Evolutionary conservation across 2,888 invertebrate genomes (phyloP), one percentile per base, ranked within the genome.

Genomic region (Melieria omissa): DNA sequence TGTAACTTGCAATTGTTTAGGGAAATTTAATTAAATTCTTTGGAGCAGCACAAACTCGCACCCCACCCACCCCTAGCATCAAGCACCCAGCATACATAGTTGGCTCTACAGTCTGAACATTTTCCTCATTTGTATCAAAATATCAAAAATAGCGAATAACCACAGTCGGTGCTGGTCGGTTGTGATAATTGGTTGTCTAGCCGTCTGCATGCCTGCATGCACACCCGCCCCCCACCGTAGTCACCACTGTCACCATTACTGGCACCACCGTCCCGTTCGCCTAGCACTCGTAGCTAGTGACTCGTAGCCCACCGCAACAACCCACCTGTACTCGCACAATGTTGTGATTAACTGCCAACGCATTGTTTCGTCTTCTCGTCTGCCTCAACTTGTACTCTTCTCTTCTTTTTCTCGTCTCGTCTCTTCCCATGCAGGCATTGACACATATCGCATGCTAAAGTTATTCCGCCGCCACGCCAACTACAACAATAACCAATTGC

Each of bases 401-500:
- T 29, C 29, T 29, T 29, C 29, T 29, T 29, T 29, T 29, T 29
- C 29, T 29, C 29, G 73, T 71, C 76, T 77, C 68, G 80, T 80
- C 72, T 77, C 72, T 74, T 73, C 75, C 67, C 70, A 71, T 76
- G 71, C 73, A 86, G 86, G 86, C 82, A 83, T 83, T 79, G 84
- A 86, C 77, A 86, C 86, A 52, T 86, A 86, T 81, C 86, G 86
- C 77, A 84, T 84, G 84, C 80, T 86, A 74, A 85, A 81, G 75
- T 80, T 84, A 78, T 85, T 83, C 79, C 80, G 86, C 77, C 85
- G 86, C 72, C 83, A 84, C 77, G 82, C 81, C 78, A 83, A 81
- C 82, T 83, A 80, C 82, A 82, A 81, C 78, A 84, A 84, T 78
- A 83, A 85, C 78, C 86, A 85, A 77, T 79, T 81, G 75, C 80